Conservation (phyloP, 2,797 vertebrate genomes). For the Tamandua tetradactyla region DNA sequence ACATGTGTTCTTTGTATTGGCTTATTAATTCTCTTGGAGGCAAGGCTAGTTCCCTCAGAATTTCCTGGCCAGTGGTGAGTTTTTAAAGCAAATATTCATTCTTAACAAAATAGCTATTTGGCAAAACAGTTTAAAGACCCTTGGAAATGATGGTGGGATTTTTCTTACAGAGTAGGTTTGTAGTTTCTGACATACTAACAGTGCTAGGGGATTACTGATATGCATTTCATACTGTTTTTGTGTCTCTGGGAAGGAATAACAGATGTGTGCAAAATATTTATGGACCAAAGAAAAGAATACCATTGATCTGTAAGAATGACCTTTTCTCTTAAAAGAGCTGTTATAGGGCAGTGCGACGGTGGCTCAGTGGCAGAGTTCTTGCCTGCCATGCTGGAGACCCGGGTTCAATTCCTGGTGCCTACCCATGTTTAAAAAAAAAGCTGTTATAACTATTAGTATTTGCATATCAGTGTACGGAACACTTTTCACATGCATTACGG, state of each 20-base stretch:
- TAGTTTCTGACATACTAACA: neutral
- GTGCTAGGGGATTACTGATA: neutral
- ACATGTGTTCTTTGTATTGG: neutral
- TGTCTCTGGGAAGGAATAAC: conserved; percentile 20
- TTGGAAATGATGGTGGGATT: neutral
- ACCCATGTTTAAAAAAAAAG: too few species aligned
- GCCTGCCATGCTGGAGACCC: too few species aligned
- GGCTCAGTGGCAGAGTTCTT: too few species aligned
- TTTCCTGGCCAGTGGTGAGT: neutral
- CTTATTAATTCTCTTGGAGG: neutral
- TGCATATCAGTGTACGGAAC: neutral
- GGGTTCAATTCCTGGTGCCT: too few species aligned
- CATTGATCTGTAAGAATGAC: neutral
- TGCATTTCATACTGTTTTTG: conserved; percentile 1
- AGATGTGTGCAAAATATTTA: conserved; percentile 46
- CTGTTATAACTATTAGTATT: neutral
- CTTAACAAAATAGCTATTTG: conserved; percentile 22
- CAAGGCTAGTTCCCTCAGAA: neutral
- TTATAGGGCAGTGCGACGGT: too few species aligned
- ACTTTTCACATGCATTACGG: neutral
- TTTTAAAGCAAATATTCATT: conserved; percentile 51
- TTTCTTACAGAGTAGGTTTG: conserved; percentile 25
- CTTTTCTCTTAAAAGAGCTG: neutral
- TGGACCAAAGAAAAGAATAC: neutral
- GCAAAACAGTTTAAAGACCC: neutral